A percentile compares a stretch with the other conserved stretches of the same genome.
Conservation (phyloP, 2,888 invertebrate genomes). For the Caradrina clavipalpis region DNA sequence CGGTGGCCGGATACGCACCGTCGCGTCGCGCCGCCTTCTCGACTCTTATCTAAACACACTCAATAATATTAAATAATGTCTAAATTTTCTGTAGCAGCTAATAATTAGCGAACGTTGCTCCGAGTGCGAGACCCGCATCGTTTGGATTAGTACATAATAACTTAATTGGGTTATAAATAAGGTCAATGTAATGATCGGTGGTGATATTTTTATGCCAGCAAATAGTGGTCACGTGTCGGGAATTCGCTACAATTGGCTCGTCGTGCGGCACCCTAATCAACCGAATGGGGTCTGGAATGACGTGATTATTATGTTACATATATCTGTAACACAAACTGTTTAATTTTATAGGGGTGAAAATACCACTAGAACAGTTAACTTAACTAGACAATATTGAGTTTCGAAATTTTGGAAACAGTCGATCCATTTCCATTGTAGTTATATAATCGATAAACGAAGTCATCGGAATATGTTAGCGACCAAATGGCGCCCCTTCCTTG, state of each 20-base stretch:
- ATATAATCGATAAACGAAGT: conserved; percentile 65
- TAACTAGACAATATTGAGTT: conserved; percentile 36
- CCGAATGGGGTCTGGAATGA: conserved; percentile 80
- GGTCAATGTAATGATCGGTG: conserved; percentile 80
- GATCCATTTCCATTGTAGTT: conserved; percentile 44
- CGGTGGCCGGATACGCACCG: conserved; percentile 81
- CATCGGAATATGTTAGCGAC: conserved; percentile 63
- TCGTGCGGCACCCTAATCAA: conserved; percentile 77
- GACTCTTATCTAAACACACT: conserved; percentile 79
- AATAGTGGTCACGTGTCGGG: conserved; percentile 88
- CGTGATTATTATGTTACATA: conserved; percentile 86
- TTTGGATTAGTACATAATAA: conserved; percentile 76
- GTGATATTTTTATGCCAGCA: conserved; percentile 83
- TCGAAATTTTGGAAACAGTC: conserved; percentile 32
- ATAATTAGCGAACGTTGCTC: conserved; percentile 64
- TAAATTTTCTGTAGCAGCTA: conserved; percentile 38
- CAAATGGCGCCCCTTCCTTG: conserved; percentile 67
- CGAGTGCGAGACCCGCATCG: conserved; percentile 79
- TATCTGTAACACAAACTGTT: conserved; percentile 75
- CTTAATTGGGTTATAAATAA: conserved; percentile 88
- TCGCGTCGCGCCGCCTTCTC: conserved; percentile 76
- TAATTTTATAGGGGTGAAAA: conserved; percentile 65
- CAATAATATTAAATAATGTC: conserved; percentile 65
- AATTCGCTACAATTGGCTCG: conserved; percentile 86
- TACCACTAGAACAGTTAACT: conserved; percentile 39